Evolutionary conservation across 2,797 vertebrate species (phyloP), one percentile per base, ranked within the genome.

Genomic region (Crenichthys baileyi): DNA sequence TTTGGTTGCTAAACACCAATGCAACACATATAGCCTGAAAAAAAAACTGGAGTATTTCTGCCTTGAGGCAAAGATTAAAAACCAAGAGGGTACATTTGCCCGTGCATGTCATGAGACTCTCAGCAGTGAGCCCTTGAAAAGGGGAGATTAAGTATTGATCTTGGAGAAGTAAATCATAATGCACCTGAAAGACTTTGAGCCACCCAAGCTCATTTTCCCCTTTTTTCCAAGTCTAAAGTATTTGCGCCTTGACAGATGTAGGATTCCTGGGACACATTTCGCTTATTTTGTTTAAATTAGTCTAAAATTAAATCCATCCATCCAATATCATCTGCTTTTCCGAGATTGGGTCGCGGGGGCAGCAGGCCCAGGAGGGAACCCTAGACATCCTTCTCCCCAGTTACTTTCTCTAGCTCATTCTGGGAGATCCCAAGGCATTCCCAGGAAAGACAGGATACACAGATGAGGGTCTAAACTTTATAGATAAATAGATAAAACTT

Each of bases 41-140:
- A 36, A 63, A 46, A 63, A 65, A 39, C 15, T 39, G 61, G 31
- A 36, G 61, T 15, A 31, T 36, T 65, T 65, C 61, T 36, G 61
- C 61, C 61, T 65, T 65, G 61, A 36, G 61, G 61, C 31, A 39
- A 65, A 65, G 31, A 65, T 65, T 65, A 39, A 65, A 65, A 65
- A 36, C 61, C 61, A 65, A 65, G 61, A 65, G 31, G 31, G 6
- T 36, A 20, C 7, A 65, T 65, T 65, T 39, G 61, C 61, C 36
- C 7, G 3, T 65, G 20, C 29, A 31, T 22, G 61, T 39, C 61
- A 67, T 11, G 36, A 67, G 20, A 44, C 39, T 67, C 22, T 67
- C 39, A 67, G 22, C 63, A 67, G 39, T 67, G 22, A n/a, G 16
- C 7, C 13, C 46, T 8, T 39, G 61, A 65, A 65, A 39, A 39